Base-by-base conservation (phyloP, 2,113 vertebrate genomes). In the Gyps fulvus region DNA sequence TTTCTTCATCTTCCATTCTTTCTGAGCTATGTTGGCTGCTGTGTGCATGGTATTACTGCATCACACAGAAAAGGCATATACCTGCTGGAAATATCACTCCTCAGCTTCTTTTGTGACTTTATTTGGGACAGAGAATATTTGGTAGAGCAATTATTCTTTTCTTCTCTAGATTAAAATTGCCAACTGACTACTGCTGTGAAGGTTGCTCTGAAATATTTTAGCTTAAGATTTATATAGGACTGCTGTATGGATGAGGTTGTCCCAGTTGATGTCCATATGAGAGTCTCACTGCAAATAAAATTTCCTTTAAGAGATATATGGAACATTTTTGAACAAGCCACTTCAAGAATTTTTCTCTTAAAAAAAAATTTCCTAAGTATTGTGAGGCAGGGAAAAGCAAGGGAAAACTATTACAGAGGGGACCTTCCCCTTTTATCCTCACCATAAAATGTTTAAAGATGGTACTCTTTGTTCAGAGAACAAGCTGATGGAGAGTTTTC, bases 251-350 rank as follows among this genome's bases (percentile, higher is more conserved):
- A 22, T 49, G 21, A 83, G 8, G 7, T 15, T 71, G 27, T 83
- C 20, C n/a, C 4, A 3, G 5, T 6, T 72, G 12, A 42, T 32
- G 10, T 29, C 3, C 1, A 15, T 26, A 21, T 13, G 9, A 55
- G 7, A 66, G 18, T 77, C 21, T 62, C 13, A 62, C 12, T 78
- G 55, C 3, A 69, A 67, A 59, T 32, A 69, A 45, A 45, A 65
- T n/a, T 74, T 81, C 18, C 36, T 40, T 18, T 1, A 1, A 40
- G 17, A 55, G 12, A 23, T 6, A 16, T 2, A 59, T 14, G 11
- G 13, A 76, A 17, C 3, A 22, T 18, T 27, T 86, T 45, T 4
- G 8, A 67, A 49, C 16, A 62, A 58, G 9, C 8, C 3, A 14
- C 34, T 52, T 73, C 2, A 23, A 34, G 25, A 27, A 17, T 9